Base-by-base conservation (phyloP, 2,113 vertebrate genomes). In the Calidris pugnax region DNA sequence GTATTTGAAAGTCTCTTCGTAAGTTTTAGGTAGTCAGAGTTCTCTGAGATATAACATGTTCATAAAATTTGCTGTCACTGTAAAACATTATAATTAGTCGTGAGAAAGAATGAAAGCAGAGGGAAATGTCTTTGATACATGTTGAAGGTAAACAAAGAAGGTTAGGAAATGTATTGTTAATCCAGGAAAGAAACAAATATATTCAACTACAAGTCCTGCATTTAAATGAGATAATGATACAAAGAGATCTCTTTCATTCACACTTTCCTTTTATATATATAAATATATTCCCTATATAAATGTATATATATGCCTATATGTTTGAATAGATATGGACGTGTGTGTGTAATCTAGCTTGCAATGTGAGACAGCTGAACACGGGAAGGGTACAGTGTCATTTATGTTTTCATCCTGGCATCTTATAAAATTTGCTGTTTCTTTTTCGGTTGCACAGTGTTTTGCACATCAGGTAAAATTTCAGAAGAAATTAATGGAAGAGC, bases 381-480 rank as follows among this genome's bases (percentile, higher is more conserved):
- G 27, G 48, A 28, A 66, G n/a, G 32, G 53, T 69, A 22, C 26
- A 51, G 35, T 73, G 35, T 30, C 18, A 53, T 66, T 43, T 69
- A 47, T 50, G 48, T 63, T 88, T 75, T 87, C 35, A 60, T 59
- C 56, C 24, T 45, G 53, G 17, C 57, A n/a, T 79, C 11, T 84
- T 67, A 51, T 24, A 53, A 80, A 88, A 69, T 64, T 47, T 96
- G 37, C 55, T 37, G 3, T 50, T 93, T 83, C 43, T 85, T 90
- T 84, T 84, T 16, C 35, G 26, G 47, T 60, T 84, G 73, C 37
- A 50, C 51, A 60, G 12, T 21, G 32, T 82, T 91, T 88, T 77
- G 85, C 47, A 60, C 47, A 78, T 67, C 39, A 84, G 69, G 74
- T 94, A 92, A 94, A 95, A 89, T 87, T 95, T 89, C 73, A 63